Conservation (phyloP, 1,140 invertebrate species). For the Eriocheir sinensis region DNA sequence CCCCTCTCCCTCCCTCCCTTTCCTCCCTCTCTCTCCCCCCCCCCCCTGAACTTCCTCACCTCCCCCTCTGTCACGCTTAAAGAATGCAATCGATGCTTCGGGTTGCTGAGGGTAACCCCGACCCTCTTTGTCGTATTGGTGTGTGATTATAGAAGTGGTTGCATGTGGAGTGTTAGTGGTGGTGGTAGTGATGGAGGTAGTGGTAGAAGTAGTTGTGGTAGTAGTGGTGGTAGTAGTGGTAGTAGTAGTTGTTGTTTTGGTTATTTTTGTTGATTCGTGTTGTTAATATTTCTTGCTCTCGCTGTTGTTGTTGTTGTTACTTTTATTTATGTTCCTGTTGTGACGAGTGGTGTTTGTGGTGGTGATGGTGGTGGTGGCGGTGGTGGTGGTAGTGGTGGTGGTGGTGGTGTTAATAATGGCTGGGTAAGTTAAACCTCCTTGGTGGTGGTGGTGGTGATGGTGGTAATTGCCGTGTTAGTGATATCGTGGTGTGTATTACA, state of each 20-base stretch:
- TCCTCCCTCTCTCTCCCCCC: too few relatives aligned
- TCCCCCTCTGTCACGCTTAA: background rate
- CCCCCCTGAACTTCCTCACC: too few relatives aligned
- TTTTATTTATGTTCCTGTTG: background rate
- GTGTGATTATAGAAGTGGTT: background rate
- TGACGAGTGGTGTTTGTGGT: background rate
- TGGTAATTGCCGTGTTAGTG: too few relatives aligned
- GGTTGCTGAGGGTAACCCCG: background rate
- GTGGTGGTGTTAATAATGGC: background rate
- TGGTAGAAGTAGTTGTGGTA: background rate
- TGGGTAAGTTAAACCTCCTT: too few relatives aligned
- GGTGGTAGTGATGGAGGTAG: background rate
- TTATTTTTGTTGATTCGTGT: too few relatives aligned
- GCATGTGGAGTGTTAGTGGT: background rate
- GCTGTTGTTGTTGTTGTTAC: too few relatives aligned
- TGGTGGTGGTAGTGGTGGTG: background rate
- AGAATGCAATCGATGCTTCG: background rate
- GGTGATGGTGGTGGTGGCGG: background rate
- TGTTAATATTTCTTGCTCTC: too few relatives aligned
- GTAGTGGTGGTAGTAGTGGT: background rate
- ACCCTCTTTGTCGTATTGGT: background rate
- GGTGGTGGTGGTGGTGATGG: too few relatives aligned
- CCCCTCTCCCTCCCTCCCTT: too few relatives aligned
- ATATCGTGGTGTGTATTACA: too few relatives aligned
- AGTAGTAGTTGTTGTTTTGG: background rate